Base-by-base conservation (phyloP, 2,888 invertebrate genomes). In the Drosophila gaucha region DNA sequence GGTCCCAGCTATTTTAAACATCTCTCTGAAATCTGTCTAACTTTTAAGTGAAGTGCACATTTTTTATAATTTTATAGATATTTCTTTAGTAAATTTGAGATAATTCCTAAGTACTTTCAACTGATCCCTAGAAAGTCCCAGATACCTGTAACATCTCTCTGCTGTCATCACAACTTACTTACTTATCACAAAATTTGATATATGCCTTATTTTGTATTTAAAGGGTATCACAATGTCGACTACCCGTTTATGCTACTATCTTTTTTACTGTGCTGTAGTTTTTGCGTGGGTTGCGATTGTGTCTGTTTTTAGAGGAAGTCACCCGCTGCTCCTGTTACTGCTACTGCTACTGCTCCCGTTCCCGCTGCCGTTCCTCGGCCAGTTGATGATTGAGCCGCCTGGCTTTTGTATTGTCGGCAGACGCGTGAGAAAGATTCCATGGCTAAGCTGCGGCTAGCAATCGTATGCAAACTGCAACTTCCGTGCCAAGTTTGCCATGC, bases 401-500 rank as follows among this genome's bases (percentile, higher is more conserved):
- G 66, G 41, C 44, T 59, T 36, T 54, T 52, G 64, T 33, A 52
- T 59, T 74, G 74, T 56, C 35, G 52, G 50, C 44, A 31, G 10
- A 33, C 47, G 38, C 60, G 57, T 55, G 43, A n/a, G 58, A 20
- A 57, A 51, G 59, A 65, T 63, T 57, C 47, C 56, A 49, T 33
- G 54, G 62, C 63, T 75, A 68, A 75, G 64, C 56, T 55, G 56
- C 18, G 46, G 24, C 38, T 50, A 63, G 54, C 41, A 60, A 52
- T 59, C 39, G 57, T 63, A 70, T 62, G 51, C 72, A 55, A 68
- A 54, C 52, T 75, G 76, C 73, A 76, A 75, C 76, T 76, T 75
- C 59, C 44, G 58, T 28, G 50, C 50, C 68, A 71, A 74, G 59
- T 71, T 71, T 47, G 50, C 50, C 47, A 28, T 33, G 30, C 59